Percentiles rank a stretch among this genome's conserved stretches.
These are phyloP conservation scores for Hirtodrosophila duncani DNA, from an alignment of 2,888 invertebrate species.

Conservation along the genomic window DNA sequence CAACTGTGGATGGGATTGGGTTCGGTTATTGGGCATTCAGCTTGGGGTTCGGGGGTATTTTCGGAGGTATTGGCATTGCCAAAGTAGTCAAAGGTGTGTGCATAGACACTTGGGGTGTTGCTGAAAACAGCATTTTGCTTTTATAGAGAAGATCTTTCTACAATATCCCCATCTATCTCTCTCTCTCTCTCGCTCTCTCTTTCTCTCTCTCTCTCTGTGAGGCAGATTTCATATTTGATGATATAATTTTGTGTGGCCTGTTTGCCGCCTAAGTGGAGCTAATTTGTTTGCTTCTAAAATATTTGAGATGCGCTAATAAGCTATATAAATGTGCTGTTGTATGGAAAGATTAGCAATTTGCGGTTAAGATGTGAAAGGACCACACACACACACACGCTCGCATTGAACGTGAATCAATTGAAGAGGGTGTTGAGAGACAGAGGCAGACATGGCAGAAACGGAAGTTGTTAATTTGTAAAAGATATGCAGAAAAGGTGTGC, in stretches of 20 bases:
- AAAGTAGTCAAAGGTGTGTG: slow-evolving; percentile 60
- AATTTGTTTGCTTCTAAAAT: slow-evolving; percentile 70
- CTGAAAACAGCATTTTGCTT: slow-evolving; percentile 34
- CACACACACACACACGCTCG: slow-evolving; percentile 40
- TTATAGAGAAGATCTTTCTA: slow-evolving; percentile 4
- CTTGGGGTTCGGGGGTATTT: slow-evolving; percentile 15
- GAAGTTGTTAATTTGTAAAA: slow-evolving; percentile 35
- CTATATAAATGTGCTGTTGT: slow-evolving; percentile 46
- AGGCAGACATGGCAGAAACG: slow-evolving; percentile 18
- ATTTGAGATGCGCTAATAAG: slow-evolving; percentile 63
- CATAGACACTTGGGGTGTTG: slow-evolving; percentile 71
- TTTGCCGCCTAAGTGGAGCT: slow-evolving; percentile 68
- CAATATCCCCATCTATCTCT: slow-evolving; percentile 5
- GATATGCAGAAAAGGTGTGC: slow-evolving; percentile 10
- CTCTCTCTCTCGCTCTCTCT: slow-evolving; percentile 36
- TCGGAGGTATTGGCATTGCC: slow-evolving; percentile 23
- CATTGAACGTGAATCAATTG: slow-evolving; percentile 41
- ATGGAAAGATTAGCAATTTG: slow-evolving; percentile 58
- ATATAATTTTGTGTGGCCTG: slow-evolving; percentile 51
- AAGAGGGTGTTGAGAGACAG: slow-evolving; percentile 34
- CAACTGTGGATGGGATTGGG: not conserved
- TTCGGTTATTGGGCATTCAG: slow-evolving; percentile 19
- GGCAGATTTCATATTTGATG: slow-evolving; percentile 50
- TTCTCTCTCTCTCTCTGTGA: too few relatives aligned
- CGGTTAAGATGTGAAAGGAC: slow-evolving; percentile 47